phyloP scores from a whole-genome alignment of 2,888 invertebrate species.

The Dusona sp. region DNA sequence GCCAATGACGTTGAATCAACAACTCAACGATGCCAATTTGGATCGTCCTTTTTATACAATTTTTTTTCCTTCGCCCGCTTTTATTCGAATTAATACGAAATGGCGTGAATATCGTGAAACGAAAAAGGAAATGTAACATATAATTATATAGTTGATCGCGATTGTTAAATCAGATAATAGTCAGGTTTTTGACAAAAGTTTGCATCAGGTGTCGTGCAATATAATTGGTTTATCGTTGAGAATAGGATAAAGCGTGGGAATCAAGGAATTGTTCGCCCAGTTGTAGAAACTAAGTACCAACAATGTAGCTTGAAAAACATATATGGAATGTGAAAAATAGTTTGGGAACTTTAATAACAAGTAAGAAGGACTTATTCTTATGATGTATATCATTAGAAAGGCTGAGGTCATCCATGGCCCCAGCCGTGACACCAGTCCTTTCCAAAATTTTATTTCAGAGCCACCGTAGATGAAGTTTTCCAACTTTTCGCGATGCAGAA shows the following conservation, averaged over 20 bases:
- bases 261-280: neutral
- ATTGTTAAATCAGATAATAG: neutral
- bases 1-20: neutral
- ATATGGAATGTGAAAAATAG: neutral
- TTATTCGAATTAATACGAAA: neutral
- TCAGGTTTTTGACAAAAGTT: conserved; percentile 14
- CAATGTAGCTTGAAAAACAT: neutral
- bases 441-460: too few relatives aligned
- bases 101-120: conserved; percentile 15
- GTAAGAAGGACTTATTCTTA: too few relatives aligned
- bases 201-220: neutral
- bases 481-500: too few relatives aligned
- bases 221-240: conserved; percentile 30
- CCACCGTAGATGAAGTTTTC: too few relatives aligned
- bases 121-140: conserved; percentile 40
- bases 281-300: neutral
- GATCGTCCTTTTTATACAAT: conserved; percentile 47
- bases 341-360: neutral
- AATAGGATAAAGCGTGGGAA: neutral
- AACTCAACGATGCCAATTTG: neutral
- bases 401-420: too few relatives aligned
- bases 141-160: conserved; percentile 9
- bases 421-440: too few relatives aligned
- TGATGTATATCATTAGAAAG: too few relatives aligned
- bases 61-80: neutral